Evolutionary conservation across 2,888 invertebrate genomes (phyloP).

Genomic region (Drosophila leonis): DNA sequence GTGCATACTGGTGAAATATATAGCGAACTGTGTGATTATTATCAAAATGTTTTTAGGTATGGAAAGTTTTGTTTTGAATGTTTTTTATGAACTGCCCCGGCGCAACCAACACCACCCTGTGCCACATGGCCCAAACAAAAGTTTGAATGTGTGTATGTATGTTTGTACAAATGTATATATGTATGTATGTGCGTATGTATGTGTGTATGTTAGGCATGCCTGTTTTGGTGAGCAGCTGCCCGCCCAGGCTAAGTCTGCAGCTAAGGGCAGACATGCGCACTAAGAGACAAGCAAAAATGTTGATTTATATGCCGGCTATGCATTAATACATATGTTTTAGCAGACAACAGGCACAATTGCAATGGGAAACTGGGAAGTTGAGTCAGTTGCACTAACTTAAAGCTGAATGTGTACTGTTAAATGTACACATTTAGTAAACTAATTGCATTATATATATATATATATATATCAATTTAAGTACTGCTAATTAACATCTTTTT

Average conservation of each 20-base stretch:
- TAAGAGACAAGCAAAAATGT: conserved; percentile 10
- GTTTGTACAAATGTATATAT: neutral
- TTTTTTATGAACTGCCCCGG: neutral
- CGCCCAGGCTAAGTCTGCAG: conserved; percentile 34
- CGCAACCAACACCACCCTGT: conserved; percentile 43
- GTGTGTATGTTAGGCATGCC: neutral
- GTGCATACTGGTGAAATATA: neutral
- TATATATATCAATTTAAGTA: neutral
- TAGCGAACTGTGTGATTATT: neutral
- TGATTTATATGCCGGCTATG: conserved; percentile 19
- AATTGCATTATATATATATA: neutral
- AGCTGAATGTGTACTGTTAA: neutral
- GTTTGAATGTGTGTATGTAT: neutral
- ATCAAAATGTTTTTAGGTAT: neutral
- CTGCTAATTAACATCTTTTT: conserved; percentile 20
- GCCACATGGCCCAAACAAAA: conserved; percentile 8
- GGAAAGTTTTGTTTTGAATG: conserved; percentile 2
- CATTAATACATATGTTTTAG: conserved; percentile 6
- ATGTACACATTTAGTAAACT: neutral
- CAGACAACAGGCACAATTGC: conserved; percentile 1
- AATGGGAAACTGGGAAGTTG: neutral
- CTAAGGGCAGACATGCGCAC: conserved; percentile 81
- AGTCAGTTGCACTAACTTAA: neutral
- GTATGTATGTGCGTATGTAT: neutral
- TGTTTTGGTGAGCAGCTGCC: conserved; percentile 28